Conservation (phyloP, 1,140 invertebrate genomes). For the Apis cerana region DNA sequence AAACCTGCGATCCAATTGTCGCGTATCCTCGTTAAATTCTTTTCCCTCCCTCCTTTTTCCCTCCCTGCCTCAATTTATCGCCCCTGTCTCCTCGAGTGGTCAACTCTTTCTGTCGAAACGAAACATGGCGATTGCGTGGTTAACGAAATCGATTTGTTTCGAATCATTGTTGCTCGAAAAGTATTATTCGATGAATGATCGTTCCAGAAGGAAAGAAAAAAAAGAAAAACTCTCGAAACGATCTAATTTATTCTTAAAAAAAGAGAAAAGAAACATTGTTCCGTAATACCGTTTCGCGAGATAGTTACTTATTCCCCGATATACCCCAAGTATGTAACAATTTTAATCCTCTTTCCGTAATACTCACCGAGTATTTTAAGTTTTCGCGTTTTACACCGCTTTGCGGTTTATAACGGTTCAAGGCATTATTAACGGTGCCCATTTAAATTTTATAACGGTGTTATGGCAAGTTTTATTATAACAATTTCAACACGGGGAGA, state of each 20-base stretch:
- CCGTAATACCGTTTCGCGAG: neutral
- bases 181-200: no score
- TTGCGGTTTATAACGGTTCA: neutral
- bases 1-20: slow-evolving; percentile 36
- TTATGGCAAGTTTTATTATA: no score
- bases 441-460: no score
- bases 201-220: no score
- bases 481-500: no score
- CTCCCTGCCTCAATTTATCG: neutral
- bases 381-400: neutral
- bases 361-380: neutral
- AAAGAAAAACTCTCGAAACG: no score
- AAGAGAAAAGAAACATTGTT: no score
- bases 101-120: neutral
- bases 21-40: slow-evolving; percentile 30
- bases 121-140: fast-evolving
- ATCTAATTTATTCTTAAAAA: no score
- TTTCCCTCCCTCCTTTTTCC: neutral
- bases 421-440: neutral
- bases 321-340: neutral
- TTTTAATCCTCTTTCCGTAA: neutral
- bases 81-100: neutral
- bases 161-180: neutral
- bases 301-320: neutral
- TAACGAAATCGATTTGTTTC: neutral